Evolutionary conservation across 2,113 vertebrate species (phyloP), one percentile per base, ranked within the genome.

Genomic region (Psittacara wagleri): DNA sequence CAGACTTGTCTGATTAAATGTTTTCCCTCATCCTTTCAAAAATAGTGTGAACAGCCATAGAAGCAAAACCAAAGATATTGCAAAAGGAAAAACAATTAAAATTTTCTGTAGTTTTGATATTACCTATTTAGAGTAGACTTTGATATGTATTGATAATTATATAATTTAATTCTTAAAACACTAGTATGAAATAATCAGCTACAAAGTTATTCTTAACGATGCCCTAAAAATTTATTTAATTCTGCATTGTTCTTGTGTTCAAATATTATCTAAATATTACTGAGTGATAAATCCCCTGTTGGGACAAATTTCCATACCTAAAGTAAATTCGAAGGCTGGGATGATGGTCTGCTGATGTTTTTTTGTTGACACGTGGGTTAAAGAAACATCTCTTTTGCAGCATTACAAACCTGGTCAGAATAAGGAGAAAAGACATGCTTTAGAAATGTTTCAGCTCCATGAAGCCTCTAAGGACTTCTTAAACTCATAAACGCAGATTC

Each of bases 381-480:
- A 96, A 91, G 87, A 95, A 96, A 41, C 63, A 67, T 94, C 82
- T 96, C 69, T 70, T 96, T 95, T 88, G 72, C 89, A 96, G 29
- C 92, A 86, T 89, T 95, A 87, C 59, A 96, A 37, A 85, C 90
- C 94, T 90, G 33, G 20, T 80, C 90, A 95, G 88, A 94, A 83
- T 90, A 97, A 94, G 80, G 70, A 90, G 75, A 85, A 95, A 92
- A 94, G 23, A 85, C 66, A 86, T 75, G 68, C 72, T 94, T 96
- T 95, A 94, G 94, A 92, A 96, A 92, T 81, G 70, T 95, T 97
- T 95, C 96, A 92, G 74, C 68, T 91, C 95, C 3, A 9, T 76
- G 93, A 97, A 97, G 41, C 84, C 91, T 96, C 92, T 88, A 64
- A 88, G 73, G 88, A 75, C 77, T 95, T 97, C 76, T 95, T 95